Base-by-base conservation (phyloP, 2,888 invertebrate species). In the Cecidostiba fungosa region DNA sequence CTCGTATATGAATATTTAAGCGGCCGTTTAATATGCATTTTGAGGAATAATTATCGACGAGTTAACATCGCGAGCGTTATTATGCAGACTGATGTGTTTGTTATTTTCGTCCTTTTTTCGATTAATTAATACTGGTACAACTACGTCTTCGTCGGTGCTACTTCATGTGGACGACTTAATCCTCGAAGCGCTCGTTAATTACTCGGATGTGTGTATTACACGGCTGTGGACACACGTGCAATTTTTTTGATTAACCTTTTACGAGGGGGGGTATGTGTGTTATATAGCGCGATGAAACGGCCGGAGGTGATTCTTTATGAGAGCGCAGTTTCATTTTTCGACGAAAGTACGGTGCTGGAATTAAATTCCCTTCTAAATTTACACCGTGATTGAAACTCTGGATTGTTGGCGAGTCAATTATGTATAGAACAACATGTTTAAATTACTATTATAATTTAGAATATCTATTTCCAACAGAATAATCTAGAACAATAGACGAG, bases 1-100 rank as follows among this genome's bases (percentile, higher is more conserved):
- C 26, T 6, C 14, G 12, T 50, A n/a, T 62, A 81, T 77, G 77
- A 85, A 85, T 85, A 85, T 81, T 85, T 85, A 81, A 81, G 69
- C 43, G 16, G 39, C 14, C 54, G 32, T 62, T 72, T 54, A 79
- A 79, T 70, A 70, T 79, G 54, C 50, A 54, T 70, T 70, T 50
- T 36, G 23, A 43, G 69, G 72, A 23, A 72, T 59, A 39, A 80
- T 80, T 74, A 81, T 36, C 79, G 69, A 14, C 12, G 72, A 23
- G 39, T 59, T 32, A 59, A 19, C 8, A 19, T 8, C 32, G 23
- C 77, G 36, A 19, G 32, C 19, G 32, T 19, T 32, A 54, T 19
- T 54, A 32, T 47, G n/a, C 23, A 29, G n/a, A 26, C 0, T 6
- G 43, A 10, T 29, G 16, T 14, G 16, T n/a, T 6, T 23, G 1